phyloP scores from a whole-genome alignment of 1,140 invertebrate species.

The Neoseiulus cucumeris region DNA sequence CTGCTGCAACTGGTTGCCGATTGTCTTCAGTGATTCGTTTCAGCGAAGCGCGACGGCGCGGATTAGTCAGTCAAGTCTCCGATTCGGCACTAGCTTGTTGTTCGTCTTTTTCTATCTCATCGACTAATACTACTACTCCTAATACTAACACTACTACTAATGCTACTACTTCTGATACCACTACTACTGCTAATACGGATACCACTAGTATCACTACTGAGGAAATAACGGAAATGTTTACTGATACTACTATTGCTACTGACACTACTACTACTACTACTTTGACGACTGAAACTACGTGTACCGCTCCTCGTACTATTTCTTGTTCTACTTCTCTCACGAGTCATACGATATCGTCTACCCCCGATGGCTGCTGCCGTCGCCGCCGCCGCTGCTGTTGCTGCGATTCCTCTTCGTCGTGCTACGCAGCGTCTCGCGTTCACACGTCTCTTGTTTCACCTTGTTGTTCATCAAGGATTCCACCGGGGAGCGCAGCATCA shows the following conservation, averaged over 20 bases:
- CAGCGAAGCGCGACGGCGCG: not conserved
- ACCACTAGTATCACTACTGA: not conserved
- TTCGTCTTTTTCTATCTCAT: not conserved
- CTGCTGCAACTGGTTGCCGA: not conserved
- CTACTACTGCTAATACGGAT: not conserved
- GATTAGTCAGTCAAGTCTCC: not conserved
- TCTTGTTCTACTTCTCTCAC: too few species aligned
- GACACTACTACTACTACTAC: not conserved
- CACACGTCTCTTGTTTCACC: too few species aligned
- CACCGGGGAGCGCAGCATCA: too few species aligned
- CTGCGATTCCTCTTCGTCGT: too few species aligned
- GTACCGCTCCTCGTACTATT: too few species aligned
- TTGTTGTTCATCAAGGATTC: too few species aligned
- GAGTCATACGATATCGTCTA: too few species aligned
- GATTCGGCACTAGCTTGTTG: not conserved
- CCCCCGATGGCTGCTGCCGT: too few species aligned
- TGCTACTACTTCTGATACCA: conserved; percentile 1
- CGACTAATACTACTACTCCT: not conserved
- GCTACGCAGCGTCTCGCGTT: too few species aligned
- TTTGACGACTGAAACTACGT: not conserved
- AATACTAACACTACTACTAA: not conserved
- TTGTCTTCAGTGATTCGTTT: not conserved
- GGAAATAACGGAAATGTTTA: not conserved
- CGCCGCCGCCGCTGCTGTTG: too few species aligned
- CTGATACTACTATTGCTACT: not conserved